phyloP scores from a whole-genome alignment of 2,797 vertebrate species.

The Notolepis coatsorum region DNA sequence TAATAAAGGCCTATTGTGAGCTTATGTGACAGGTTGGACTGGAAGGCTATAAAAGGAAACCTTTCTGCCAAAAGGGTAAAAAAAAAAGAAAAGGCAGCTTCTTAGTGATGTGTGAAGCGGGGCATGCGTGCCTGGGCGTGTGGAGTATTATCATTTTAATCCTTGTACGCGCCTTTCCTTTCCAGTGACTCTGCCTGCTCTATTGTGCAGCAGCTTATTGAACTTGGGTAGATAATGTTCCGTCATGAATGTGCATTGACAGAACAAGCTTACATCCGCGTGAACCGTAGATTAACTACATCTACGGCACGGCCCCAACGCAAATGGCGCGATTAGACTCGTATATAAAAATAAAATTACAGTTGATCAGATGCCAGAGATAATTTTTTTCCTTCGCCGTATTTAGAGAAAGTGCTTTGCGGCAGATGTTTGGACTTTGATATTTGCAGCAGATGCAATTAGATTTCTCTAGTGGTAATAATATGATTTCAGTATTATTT shows the following conservation, averaged over 20 bases:
- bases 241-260: conserved; percentile 50
- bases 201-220: conserved; percentile 19
- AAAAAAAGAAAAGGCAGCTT: no score
- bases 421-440: conserved; percentile 34
- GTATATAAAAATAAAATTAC: conserved; percentile 45
- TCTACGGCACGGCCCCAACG: conserved; percentile 52
- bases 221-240: conserved; percentile 29
- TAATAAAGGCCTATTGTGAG: conserved; percentile 72
- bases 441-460: conserved; percentile 51
- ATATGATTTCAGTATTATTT: conserved; percentile 54
- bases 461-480: conserved; percentile 56
- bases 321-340: conserved; percentile 65
- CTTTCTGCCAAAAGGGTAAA: conserved; percentile 45
- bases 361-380: conserved; percentile 64
- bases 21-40: conserved; percentile 64
- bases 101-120: conserved; percentile 66
- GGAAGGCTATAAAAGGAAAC: conserved; percentile 69
- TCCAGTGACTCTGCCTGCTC: conserved; percentile 21
- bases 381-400: conserved; percentile 28
- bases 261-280: conserved; percentile 59
- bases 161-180: conserved; percentile 63
- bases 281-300: conserved; percentile 66
- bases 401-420: conserved; percentile 8
- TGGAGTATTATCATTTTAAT: conserved; percentile 61
- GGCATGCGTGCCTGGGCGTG: conserved; percentile 44